phyloP scores from a whole-genome alignment of 2,797 vertebrate species.

The Sorex maritimensis region DNA sequence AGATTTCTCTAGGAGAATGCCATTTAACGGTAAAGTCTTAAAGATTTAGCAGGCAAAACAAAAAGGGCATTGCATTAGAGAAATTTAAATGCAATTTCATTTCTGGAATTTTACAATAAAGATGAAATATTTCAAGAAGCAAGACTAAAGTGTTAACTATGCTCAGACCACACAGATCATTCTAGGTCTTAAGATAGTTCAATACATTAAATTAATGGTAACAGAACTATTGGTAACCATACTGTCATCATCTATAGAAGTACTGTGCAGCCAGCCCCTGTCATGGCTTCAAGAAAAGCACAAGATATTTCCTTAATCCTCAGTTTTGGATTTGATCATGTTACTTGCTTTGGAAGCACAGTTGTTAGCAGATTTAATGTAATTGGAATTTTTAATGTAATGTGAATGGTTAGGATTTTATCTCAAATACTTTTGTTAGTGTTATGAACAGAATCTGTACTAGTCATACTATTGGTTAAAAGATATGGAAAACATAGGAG shows the following conservation, averaged over 20 bases:
- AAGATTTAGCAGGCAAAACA: not conserved
- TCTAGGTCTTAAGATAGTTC: not conserved
- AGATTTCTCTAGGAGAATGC: not conserved
- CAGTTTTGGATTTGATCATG: not conserved
- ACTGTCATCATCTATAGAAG: not conserved
- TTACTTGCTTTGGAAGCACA: conserved; percentile 24
- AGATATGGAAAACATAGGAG: not conserved
- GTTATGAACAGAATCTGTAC: not conserved
- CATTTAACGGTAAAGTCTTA: not conserved
- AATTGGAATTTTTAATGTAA: not conserved
- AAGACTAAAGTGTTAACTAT: not conserved
- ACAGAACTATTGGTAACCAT: not conserved
- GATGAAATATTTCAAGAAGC: not conserved
- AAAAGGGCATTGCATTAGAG: not conserved
- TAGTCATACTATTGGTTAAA: not conserved
- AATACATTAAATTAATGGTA: not conserved
- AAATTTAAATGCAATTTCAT: conserved; percentile 3
- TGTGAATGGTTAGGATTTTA: not conserved
- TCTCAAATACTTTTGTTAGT: not conserved
- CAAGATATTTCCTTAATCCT: not conserved
- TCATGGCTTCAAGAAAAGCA: conserved; percentile 7
- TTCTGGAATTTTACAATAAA: conserved; percentile 18
- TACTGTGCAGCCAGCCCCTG: not conserved
- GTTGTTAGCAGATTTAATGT: not conserved
- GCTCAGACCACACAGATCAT: not conserved